Conservation (phyloP, 2,113 vertebrate species). For the Sylvia atricapilla region DNA sequence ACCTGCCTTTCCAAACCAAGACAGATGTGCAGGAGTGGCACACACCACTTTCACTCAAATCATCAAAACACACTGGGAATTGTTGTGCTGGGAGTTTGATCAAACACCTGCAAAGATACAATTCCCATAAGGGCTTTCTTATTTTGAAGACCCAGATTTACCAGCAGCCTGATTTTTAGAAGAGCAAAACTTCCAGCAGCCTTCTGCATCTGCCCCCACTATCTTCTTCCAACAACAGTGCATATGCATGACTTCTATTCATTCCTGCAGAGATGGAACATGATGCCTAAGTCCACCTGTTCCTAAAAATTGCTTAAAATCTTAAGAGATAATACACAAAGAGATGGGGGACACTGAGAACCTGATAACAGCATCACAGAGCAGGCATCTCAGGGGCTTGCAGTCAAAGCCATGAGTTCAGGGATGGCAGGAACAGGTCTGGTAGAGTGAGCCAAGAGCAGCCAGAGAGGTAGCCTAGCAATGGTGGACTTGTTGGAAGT, state of each 20-base stretch:
- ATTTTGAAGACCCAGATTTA: not conserved
- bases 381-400: not conserved
- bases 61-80: not conserved
- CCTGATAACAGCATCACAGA: not conserved
- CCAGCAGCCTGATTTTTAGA: not conserved
- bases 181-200: not conserved
- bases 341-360: not conserved
- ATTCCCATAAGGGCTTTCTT: not conserved
- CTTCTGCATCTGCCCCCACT: not conserved
- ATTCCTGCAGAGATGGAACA: not conserved
- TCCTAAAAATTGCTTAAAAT: not conserved
- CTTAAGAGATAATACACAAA: not conserved
- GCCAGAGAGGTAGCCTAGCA: not conserved
- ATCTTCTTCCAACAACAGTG: not conserved
- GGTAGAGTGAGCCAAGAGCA: not conserved
- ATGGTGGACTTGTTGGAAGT: fast-evolving
- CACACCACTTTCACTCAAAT: not conserved
- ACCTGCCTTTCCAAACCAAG: not conserved
- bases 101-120: not conserved
- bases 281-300: not conserved
- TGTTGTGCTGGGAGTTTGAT: not conserved
- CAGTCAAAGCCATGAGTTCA: not conserved
- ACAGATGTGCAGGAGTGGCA: not conserved
- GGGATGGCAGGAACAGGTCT: not conserved
- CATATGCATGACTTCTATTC: not conserved